Evolutionary conservation across 2,113 vertebrate genomes (phyloP).

Genomic region (Campylorhamphus procurvoides): DNA sequence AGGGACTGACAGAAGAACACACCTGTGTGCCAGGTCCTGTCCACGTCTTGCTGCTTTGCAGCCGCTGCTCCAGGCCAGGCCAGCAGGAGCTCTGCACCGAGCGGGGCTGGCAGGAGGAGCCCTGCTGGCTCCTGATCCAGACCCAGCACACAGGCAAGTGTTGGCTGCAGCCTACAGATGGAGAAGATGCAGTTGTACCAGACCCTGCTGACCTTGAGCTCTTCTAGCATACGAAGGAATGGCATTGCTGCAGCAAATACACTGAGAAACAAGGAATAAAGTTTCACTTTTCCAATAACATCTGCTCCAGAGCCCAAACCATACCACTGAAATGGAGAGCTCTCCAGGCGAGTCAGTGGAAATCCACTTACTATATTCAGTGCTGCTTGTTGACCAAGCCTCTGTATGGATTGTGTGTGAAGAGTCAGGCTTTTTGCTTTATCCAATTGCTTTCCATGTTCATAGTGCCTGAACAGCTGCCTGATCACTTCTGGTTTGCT

Average conservation of each 20-base stretch:
- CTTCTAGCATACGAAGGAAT: background rate
- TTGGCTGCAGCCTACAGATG: background rate
- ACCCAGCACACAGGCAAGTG: background rate
- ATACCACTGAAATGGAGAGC: background rate
- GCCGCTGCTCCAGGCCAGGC: background rate
- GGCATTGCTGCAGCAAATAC: background rate
- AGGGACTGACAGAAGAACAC: background rate
- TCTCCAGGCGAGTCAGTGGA: background rate
- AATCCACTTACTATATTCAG: background rate
- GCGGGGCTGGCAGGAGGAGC: background rate
- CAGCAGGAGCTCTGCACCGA: background rate
- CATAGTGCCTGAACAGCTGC: slow-evolving; percentile 38
- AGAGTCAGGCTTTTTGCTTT: background rate
- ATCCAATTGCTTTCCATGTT: background rate
- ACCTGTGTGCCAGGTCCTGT: background rate
- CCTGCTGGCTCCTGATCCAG: fast-evolving
- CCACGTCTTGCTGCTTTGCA: background rate
- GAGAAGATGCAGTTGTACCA: background rate
- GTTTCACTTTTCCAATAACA: background rate
- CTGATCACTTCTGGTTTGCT: background rate
- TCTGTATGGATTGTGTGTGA: background rate
- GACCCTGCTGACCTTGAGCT: slow-evolving; percentile 8
- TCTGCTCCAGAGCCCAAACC: background rate
- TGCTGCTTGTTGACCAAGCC: slow-evolving; percentile 28
- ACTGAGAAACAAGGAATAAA: background rate